phyloP scores from a whole-genome alignment of 2,888 invertebrate species.

The Morpho deidamia region DNA sequence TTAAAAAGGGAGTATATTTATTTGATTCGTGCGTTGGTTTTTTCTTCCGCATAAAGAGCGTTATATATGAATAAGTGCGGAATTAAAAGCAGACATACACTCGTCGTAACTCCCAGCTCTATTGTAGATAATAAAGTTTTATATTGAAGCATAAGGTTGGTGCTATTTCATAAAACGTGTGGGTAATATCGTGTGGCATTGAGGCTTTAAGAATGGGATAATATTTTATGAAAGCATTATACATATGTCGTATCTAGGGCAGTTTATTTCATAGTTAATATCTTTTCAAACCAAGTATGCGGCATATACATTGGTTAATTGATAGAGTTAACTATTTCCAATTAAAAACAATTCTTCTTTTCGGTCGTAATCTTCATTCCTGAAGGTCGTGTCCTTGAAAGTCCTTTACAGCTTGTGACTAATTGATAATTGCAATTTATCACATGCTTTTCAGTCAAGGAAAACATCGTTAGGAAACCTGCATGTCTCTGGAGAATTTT shows the following conservation, averaged over 20 bases:
- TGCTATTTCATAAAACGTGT: slow-evolving; percentile 8
- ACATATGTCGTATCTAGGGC: neutral
- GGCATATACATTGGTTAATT: too few species aligned
- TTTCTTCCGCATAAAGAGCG: neutral
- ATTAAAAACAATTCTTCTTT: too few species aligned
- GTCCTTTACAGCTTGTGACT: too few species aligned
- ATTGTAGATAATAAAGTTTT: slow-evolving; percentile 10
- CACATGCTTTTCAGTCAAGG: too few species aligned
- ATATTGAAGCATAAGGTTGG: neutral
- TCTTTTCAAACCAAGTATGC: neutral
- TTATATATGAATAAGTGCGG: neutral
- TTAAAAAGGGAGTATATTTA: too few species aligned
- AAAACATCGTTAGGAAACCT: too few species aligned
- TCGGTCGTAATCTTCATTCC: too few species aligned
- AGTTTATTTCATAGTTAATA: neutral
- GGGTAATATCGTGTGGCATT: neutral
- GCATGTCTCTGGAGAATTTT: too few species aligned
- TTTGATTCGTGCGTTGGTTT: neutral
- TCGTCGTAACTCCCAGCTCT: slow-evolving; percentile 1
- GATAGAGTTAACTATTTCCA: too few species aligned
- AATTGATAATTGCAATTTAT: too few species aligned
- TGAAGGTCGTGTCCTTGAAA: too few species aligned
- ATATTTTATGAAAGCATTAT: neutral
- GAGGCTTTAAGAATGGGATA: neutral
- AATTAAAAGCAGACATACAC: slow-evolving; percentile 4